These are phyloP conservation scores for Phalera bucephala DNA, from an alignment of 2,888 invertebrate species.

Conservation along the genomic window DNA sequence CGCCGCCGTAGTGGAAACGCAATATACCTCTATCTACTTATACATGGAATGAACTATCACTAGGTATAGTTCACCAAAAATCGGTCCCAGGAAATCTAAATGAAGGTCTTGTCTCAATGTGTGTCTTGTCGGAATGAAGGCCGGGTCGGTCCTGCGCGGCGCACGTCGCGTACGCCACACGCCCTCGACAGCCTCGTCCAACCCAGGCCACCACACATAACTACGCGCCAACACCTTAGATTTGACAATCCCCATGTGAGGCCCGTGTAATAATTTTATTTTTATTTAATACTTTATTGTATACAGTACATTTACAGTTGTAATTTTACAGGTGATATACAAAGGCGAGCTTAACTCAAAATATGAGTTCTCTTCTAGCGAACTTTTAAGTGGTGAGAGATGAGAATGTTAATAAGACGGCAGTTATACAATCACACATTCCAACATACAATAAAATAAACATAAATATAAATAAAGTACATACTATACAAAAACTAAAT, in stretches of 20 bases:
- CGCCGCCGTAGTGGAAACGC: constrained; percentile 1
- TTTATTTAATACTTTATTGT: constrained; percentile 1
- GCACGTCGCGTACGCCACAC: neutral
- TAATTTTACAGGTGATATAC: too few species aligned
- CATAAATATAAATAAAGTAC: too few species aligned
- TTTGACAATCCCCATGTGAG: constrained; percentile 25
- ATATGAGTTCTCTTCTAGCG: too few species aligned
- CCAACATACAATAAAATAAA: too few species aligned
- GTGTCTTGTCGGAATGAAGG: too few species aligned
- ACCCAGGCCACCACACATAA: constrained; percentile 26
- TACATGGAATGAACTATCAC: constrained; percentile 3
- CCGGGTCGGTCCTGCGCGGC: neutral
- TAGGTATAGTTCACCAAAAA: neutral
- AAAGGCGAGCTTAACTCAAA: too few species aligned
- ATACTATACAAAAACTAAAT: too few species aligned
- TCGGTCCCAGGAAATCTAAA: constrained; percentile 3
- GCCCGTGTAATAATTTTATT: constrained; percentile 17
- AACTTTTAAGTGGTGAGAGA: too few species aligned
- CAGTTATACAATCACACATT: too few species aligned
- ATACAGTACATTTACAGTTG: too few species aligned
- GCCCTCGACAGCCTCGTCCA: constrained; percentile 13
- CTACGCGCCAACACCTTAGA: constrained; percentile 21
- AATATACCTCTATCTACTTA: constrained; percentile 1
- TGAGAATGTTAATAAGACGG: too few species aligned
- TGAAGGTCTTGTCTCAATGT: neutral